A percentile compares a stretch with the other conserved stretches of the same genome.
phyloP scores from a whole-genome alignment of 2,113 vertebrate genomes.

The Chloebia gouldiae region DNA sequence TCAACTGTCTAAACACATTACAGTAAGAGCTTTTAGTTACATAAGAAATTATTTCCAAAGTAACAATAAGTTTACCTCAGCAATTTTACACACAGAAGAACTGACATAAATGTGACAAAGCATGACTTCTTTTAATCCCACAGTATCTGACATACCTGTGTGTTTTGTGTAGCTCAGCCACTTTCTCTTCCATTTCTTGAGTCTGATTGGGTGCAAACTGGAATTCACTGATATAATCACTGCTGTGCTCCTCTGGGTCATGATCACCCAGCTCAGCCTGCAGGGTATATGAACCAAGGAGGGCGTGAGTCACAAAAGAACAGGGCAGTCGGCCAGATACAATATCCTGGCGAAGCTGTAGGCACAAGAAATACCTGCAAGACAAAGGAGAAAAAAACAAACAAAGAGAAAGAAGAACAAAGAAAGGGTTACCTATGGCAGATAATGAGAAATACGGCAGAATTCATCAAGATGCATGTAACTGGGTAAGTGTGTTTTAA shows the following conservation, averaged over 20 bases:
- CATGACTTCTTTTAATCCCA: not conserved
- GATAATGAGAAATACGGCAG: not conserved
- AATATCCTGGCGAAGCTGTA: constrained; percentile 87
- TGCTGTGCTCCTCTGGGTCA: constrained; percentile 83
- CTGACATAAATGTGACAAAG: not conserved
- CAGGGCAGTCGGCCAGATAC: constrained; percentile 82
- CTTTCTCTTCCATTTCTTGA: constrained; percentile 96
- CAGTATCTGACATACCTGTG: constrained; percentile 80
- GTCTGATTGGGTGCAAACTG: constrained; percentile 90
- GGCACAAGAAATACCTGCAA: constrained; percentile 85
- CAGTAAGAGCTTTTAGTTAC: not conserved
- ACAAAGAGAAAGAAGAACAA: not conserved
- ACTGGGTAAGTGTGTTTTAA: not conserved
- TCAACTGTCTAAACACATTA: not conserved
- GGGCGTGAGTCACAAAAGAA: constrained; percentile 85
- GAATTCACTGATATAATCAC: constrained; percentile 84
- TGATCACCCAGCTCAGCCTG: constrained; percentile 94
- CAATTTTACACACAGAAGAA: not conserved
- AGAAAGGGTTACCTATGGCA: not conserved
- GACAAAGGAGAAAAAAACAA: not conserved
- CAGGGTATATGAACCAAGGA: constrained; percentile 83
- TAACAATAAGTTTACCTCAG: not conserved
- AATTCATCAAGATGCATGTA: not conserved
- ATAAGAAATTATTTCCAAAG: not conserved
- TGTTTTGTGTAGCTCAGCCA: constrained; percentile 91